These are phyloP conservation scores for Trochalopteron elliotii DNA, from an alignment of 2,113 vertebrate genomes.

Conservation along the genomic window DNA sequence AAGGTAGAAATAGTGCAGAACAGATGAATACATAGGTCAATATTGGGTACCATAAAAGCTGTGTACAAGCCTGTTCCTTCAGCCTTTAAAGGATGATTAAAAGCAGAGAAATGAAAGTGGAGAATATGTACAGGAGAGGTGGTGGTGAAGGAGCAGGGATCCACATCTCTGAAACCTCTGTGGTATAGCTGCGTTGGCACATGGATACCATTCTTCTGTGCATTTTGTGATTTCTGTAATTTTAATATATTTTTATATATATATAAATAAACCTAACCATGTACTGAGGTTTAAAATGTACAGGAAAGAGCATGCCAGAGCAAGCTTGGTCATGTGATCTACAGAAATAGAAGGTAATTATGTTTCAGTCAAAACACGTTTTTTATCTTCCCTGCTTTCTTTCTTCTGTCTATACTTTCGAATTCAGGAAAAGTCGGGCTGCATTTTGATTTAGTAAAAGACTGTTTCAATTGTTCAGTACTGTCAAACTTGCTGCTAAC, in stretches of 20 bases:
- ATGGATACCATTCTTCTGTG: neutral
- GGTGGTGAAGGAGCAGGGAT: neutral
- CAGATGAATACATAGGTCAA: accelerated
- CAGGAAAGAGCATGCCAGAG: neutral
- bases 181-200: neutral
- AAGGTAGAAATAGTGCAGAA: neutral
- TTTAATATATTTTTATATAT: neutral
- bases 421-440: neutral
- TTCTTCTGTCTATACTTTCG: neutral
- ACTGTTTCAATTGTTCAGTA: neutral
- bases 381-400: neutral
- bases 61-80: neutral
- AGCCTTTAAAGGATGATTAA: neutral
- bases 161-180: neutral
- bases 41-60: neutral
- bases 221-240: neutral
- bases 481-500: neutral
- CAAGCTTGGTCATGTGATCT: neutral
- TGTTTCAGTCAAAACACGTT: neutral
- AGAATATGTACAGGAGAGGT: accelerated
- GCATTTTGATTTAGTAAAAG: neutral
- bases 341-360: neutral
- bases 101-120: neutral
- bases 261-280: neutral
- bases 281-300: neutral